Base-by-base conservation (phyloP, 2,888 invertebrate species). In the Pristionchus maxplancki region DNA sequence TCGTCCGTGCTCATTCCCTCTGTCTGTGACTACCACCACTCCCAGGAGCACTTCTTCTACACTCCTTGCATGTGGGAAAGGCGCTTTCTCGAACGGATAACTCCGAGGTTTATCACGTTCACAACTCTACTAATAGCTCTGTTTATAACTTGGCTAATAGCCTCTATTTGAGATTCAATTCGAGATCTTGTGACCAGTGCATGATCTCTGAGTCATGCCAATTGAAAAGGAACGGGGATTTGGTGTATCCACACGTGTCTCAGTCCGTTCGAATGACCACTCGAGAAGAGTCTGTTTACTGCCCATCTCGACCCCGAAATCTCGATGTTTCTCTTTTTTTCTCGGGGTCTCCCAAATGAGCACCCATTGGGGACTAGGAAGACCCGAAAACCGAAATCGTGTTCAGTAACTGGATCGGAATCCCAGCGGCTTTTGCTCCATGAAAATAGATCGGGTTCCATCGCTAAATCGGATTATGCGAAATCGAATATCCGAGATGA, bases 11-110 rank as follows among this genome's bases (percentile, higher is more conserved):
- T 92, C 58, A 86, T 92, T 15, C 91, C 91, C 1, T 90, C 90
- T 50, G 88, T 92, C 3, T 92, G 92, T 53, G 91, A 92, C 53
- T 88, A 89, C 17, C 91, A 92, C 53, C 90, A 91, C 82, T 87
- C 89, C 53, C 53, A 15, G 3, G 58, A 74, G 28, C 92, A 92
- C 64, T 90, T 91, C 4, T 89, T 92, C 15, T 92, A 89, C 88
- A 89, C 89, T 40, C 89, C 92, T 24, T 94, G 94, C 87, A 93
- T 94, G 93, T 89, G 93, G 13, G 94, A 94, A 89, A 89, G 94
- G 40, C 89, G 93, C 20, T 93, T 94, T 89, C 81, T 93, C 44
- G 93, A 92, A 67, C 89, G 92, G 58, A 92, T 92, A 20, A 89
- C 94, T 89, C 94, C 94, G 37, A 90, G 91, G 92, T 92, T 58